Evolutionary conservation across 2,888 invertebrate species (phyloP).

Genomic region (Sarcophaga carnaria): DNA sequence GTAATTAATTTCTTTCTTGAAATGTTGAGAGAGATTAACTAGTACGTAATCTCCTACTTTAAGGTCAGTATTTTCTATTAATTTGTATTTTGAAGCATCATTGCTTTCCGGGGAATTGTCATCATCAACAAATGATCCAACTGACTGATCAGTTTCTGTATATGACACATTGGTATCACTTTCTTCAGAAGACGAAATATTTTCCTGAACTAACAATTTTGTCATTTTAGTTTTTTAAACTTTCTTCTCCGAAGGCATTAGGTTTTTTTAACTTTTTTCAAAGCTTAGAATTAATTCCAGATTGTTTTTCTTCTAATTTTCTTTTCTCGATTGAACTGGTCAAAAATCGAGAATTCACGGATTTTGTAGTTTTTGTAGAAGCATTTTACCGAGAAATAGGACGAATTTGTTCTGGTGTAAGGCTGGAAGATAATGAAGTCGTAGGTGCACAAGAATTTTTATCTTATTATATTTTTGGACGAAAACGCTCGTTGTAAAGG

Average conservation of each 20-base stretch:
- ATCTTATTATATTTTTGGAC: constrained; percentile 51
- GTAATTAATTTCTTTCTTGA: constrained; percentile 29
- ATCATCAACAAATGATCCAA: constrained; percentile 45
- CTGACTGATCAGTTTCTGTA: constrained; percentile 47
- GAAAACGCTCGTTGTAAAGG: constrained; percentile 45
- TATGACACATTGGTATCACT: constrained; percentile 42
- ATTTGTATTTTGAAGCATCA: constrained; percentile 39
- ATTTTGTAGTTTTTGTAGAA: constrained; percentile 38
- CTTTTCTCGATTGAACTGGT: constrained; percentile 50
- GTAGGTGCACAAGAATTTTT: constrained; percentile 23
- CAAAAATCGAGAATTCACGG: constrained; percentile 47
- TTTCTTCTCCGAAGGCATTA: constrained; percentile 11
- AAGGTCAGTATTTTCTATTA: constrained; percentile 35
- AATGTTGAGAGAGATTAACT: constrained; percentile 17
- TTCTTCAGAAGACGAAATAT: constrained; percentile 47
- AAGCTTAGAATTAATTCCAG: constrained; percentile 10
- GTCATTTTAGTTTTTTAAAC: constrained; percentile 7
- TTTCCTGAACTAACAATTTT: constrained; percentile 19
- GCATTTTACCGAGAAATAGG: constrained; percentile 31
- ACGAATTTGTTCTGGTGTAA: constrained; percentile 33
- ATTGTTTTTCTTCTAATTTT: constrained; percentile 18
- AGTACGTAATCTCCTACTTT: constrained; percentile 42
- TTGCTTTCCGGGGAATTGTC: constrained; percentile 24
- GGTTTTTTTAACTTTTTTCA: constrained; percentile 20
- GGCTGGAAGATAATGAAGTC: background rate